phyloP scores from a whole-genome alignment of 2,797 vertebrate genomes.

The Parauchenoglanis ngamensis region DNA sequence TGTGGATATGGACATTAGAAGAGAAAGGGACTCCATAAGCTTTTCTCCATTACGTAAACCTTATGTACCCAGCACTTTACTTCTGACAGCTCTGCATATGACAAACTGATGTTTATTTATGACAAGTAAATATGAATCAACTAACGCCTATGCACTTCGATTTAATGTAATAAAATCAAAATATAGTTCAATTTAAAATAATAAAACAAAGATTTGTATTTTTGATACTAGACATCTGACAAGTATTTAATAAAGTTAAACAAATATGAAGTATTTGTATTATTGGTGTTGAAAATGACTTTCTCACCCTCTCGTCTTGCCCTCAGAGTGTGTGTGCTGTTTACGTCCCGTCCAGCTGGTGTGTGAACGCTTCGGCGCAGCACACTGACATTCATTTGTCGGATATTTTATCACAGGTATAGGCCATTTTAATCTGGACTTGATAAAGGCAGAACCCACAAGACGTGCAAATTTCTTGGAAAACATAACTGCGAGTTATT shows the following conservation, averaged over 20 bases:
- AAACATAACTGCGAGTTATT: conserved; percentile 59
- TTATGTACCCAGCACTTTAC: not conserved
- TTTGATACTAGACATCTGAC: too few species aligned
- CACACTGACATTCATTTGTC: not conserved
- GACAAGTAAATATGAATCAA: not conserved
- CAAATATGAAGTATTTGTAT: not conserved
- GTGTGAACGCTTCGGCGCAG: not conserved
- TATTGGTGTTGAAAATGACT: not conserved
- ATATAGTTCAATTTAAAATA: not conserved
- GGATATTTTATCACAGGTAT: not conserved
- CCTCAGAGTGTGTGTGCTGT: not conserved
- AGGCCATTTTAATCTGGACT: conserved; percentile 1
- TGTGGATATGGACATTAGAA: conserved; percentile 19
- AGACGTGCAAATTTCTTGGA: conserved; percentile 51
- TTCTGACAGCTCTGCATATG: not conserved
- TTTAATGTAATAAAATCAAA: not conserved
- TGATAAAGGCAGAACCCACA: conserved; percentile 39
- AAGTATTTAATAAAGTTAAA: not conserved
- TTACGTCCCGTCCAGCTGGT: conserved; percentile 12
- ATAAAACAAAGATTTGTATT: not conserved
- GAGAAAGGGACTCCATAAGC: not conserved
- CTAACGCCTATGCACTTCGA: not conserved
- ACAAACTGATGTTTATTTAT: not conserved
- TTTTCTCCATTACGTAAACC: not conserved
- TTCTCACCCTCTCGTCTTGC: conserved; percentile 3